Base-by-base conservation (phyloP, 2,797 vertebrate genomes). In the Benthosema pterotum region DNA sequence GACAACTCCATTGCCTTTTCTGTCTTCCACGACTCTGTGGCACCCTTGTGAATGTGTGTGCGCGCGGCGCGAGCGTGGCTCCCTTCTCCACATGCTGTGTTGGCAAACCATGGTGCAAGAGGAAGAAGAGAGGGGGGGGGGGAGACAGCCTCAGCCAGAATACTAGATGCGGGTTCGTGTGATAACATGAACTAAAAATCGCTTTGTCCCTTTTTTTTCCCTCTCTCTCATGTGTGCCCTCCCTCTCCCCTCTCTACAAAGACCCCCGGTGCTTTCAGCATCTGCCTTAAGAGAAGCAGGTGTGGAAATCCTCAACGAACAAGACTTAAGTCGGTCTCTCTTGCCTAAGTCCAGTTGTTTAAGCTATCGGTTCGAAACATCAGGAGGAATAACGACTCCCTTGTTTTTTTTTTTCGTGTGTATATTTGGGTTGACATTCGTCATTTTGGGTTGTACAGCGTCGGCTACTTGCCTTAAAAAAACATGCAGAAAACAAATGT, bases 391-490 rank as follows among this genome's bases (percentile, higher is more conserved):
- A 38, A 9, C 11, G 32, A 38, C 32, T 38, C 32, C 32, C 56
- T 42, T 53, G 12, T 63, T 19, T 77, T 69, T 42, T 53, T 12
- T 63, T 19, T 77, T 69, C 69, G 57, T 77, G 77, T 87, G 72
- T 83, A 69, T 77, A 56, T 84, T 79, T 77, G 58, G 15, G 67
- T 85, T 78, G 71, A 77, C 70, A 61, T 58, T 67, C 67, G 53
- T 14, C 67, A 55, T 14, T 81, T 68, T 69, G 65, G 65, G 61
- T 69, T 68, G 48, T 78, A 74, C 75, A 75, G 80, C 84, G 77
- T 13, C 73, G 90, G 86, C 90, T 85, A 38, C 84, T 7, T 80
- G 90, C 89, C 89, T 91, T 90, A 89, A 89, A 82, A 89, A 89
- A 82, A 79, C 65, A 25, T 25, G 22, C 22, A 69, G 82, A 86